phyloP scores from a whole-genome alignment of 1,140 invertebrate species.

The Diprion similis region DNA sequence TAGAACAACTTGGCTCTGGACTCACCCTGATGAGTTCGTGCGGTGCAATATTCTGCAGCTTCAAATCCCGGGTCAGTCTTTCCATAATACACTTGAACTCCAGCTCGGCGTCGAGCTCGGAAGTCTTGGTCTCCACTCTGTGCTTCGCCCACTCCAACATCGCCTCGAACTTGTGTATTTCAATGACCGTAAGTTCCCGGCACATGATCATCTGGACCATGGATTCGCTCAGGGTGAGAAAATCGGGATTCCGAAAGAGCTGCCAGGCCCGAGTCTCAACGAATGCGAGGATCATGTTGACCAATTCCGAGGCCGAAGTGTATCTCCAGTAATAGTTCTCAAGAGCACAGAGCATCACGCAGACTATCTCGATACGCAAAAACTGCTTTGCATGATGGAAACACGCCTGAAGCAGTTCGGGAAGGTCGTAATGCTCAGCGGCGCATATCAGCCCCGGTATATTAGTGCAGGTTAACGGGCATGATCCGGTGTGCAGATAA shows the following conservation, averaged over 20 bases:
- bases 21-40: conserved; percentile 88
- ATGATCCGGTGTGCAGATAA: conserved; percentile 92
- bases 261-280: conserved; percentile 85
- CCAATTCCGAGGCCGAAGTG: conserved; percentile 89
- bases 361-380: conserved; percentile 89
- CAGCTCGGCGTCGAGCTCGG: conserved; percentile 82
- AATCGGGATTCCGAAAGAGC: conserved; percentile 84
- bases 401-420: conserved; percentile 90
- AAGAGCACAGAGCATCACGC: conserved; percentile 88
- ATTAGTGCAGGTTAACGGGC: conserved; percentile 88
- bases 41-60: conserved; percentile 89
- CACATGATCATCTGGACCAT: conserved; percentile 97
- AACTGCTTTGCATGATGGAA: conserved; percentile 96
- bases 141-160: conserved; percentile 90
- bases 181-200: conserved; percentile 82
- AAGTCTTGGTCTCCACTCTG: conserved; percentile 76
- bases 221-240: conserved; percentile 87
- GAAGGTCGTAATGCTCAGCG: conserved; percentile 92
- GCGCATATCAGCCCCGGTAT: conserved; percentile 93
- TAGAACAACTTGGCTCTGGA: background rate
- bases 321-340: conserved; percentile 97
- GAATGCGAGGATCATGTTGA: conserved; percentile 93
- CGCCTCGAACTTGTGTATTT: conserved; percentile 92
- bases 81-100: conserved; percentile 95
- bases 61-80: conserved; percentile 84